A percentile compares a stretch with the other conserved stretches of the same genome.
Evolutionary conservation across 2,797 vertebrate genomes (phyloP).

Genomic region (Rhabdophis nuchalis): DNA sequence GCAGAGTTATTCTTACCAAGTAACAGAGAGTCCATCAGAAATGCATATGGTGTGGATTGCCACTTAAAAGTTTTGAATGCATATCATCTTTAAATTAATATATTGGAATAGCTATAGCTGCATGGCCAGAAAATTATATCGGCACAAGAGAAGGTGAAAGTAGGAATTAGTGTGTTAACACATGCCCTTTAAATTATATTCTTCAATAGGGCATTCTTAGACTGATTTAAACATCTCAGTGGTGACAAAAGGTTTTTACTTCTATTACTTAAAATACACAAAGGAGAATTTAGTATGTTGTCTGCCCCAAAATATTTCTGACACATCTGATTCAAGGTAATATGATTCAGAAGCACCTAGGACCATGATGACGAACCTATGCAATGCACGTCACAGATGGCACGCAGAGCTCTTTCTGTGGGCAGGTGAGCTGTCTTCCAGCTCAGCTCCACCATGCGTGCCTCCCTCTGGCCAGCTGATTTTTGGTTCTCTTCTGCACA

Average conservation of each 20-base stretch:
- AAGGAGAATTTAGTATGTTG: neutral
- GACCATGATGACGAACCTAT: no score
- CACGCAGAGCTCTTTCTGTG: no score
- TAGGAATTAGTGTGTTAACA: neutral
- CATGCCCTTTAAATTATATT: neutral
- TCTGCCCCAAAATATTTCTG: neutral
- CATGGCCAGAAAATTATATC: neutral
- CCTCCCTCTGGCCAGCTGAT: no score
- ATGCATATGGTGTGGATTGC: neutral
- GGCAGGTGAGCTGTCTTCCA: no score
- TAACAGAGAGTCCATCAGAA: neutral
- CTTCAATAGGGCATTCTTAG: neutral
- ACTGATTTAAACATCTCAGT: neutral
- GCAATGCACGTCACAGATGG: no score
- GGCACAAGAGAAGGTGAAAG: neutral
- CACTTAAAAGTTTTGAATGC: neutral
- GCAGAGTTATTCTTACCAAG: neutral
- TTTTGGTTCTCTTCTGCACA: no score
- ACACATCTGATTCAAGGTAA: neutral
- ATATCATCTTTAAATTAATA: neutral
- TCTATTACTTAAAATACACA: neutral
- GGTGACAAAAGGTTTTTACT: neutral
- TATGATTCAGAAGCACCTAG: neutral
- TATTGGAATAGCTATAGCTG: neutral
- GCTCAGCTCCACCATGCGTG: no score